These are phyloP conservation scores for Strix aluco DNA, from an alignment of 2,113 vertebrate genomes.

Conservation along the genomic window DNA sequence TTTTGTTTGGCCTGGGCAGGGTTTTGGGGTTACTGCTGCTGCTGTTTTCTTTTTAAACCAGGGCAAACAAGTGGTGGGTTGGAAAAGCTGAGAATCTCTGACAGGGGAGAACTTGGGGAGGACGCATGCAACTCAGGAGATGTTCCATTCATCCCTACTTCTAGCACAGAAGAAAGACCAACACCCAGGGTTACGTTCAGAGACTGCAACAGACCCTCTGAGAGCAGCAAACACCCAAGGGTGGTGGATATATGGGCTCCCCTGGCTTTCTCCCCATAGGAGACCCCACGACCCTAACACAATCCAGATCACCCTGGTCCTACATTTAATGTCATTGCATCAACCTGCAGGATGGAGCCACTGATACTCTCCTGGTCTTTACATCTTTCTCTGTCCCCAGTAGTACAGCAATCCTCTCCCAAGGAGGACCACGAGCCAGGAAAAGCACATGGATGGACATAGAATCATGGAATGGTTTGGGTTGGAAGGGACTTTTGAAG, in stretches of 20 bases:
- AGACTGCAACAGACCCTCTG: neutral
- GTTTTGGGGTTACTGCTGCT: neutral
- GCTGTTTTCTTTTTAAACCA: neutral
- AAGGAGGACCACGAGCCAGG: accelerated
- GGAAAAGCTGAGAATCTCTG: neutral
- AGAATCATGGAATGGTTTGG: accelerated
- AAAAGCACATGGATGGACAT: neutral
- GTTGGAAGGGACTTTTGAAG: neutral
- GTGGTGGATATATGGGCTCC: neutral
- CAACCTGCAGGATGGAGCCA: neutral
- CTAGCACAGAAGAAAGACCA: neutral
- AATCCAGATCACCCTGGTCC: neutral
- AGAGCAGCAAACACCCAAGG: neutral
- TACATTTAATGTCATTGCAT: neutral
- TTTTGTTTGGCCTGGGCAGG: neutral
- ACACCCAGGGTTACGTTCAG: neutral
- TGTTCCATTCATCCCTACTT: neutral
- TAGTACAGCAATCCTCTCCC: neutral
- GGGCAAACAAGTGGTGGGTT: neutral
- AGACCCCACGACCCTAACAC: accelerated
- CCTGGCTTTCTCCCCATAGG: neutral
- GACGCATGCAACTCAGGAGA: neutral
- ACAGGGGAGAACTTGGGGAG: neutral
- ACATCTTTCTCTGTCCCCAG: too few species aligned
- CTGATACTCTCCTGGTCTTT: neutral